These are phyloP conservation scores for Tenthredo distinguenda DNA, from an alignment of 2,888 invertebrate species.

Conservation along the genomic window DNA sequence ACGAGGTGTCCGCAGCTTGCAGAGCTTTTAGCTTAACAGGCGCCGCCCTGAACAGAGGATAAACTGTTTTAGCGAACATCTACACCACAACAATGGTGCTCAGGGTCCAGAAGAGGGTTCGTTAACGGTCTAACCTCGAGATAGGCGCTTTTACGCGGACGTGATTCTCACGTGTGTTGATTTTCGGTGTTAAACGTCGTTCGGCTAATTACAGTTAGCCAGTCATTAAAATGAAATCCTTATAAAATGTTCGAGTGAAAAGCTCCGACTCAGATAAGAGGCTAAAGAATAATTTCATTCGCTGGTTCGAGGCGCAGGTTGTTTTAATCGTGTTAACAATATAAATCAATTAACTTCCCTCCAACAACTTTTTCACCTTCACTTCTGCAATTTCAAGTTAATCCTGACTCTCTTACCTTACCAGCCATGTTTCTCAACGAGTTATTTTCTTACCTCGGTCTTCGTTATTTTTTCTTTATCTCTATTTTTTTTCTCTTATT, in stretches of 20 bases:
- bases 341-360: constrained; percentile 43
- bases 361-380: neutral
- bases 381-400: neutral
- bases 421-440: constrained; percentile 33
- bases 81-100: constrained; percentile 45
- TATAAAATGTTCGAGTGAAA: neutral
- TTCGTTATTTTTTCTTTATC: neutral
- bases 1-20: constrained; percentile 50
- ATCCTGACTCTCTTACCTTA: neutral
- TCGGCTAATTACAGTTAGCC: neutral
- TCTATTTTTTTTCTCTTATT: neutral
- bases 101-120: constrained; percentile 38
- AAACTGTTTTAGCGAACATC: constrained; percentile 43
- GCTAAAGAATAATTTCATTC: constrained; percentile 9
- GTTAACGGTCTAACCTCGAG: constrained; percentile 24
- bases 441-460: neutral
- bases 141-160: constrained; percentile 3
- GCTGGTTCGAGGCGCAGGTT: neutral
- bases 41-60: constrained; percentile 28
- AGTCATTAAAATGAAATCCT: neutral
- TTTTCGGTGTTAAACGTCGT: neutral
- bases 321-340: constrained; percentile 38
- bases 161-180: constrained; percentile 2
- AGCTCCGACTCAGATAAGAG: neutral
- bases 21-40: constrained; percentile 51